Base-by-base conservation (phyloP, 1,140 invertebrate species). In the Drosophila kanapiae region DNA sequence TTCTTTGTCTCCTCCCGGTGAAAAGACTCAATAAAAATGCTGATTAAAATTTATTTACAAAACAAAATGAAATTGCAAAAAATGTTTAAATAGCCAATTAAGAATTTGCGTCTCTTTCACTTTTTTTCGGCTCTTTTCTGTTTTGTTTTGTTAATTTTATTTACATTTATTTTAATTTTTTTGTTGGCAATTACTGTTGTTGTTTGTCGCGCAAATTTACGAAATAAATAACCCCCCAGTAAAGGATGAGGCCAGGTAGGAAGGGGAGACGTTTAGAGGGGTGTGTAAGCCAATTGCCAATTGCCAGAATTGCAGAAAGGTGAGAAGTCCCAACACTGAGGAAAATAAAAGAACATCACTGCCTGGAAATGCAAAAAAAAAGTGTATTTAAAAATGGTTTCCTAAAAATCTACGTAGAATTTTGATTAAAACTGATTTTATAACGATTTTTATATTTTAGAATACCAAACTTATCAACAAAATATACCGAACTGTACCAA, bases 61-160 rank as follows among this genome's bases (percentile, higher is more conserved):
- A 77, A 76, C 70, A 42, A 76, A 76, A 76, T 76, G 53, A 75
- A 75, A 75, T 75, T 75, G 56, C 63, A 51, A 75, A 37, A 37
- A 80, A 71, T 83, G 67, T 81, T 85, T 85, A 78, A 85, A 85
- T 81, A 81, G 82, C 82, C 82, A 85, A 85, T 85, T 85, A 85
- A 85, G 82, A 85, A 85, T 85, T 85, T 85, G 69, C 75, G 78
- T 78, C 82, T 78, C 57, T 61, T 77, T 47, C 29, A n/a, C 14
- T 51, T 61, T 51, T 51, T 71, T 31, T 43, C 27, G 4, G 2
- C 10, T 18, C 10, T 29, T 9, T 48, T 42, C 4, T 42, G 31
- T 68, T 38, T 37, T 71, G 37, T 71, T 47, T 64, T 60, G 31
- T 48, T 78, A 47, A 59, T 56, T 51, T 51, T 48, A 40, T 53